These are phyloP conservation scores for Chymomyza fuscimana DNA, from an alignment of 2,888 invertebrate genomes.

Conservation along the genomic window DNA sequence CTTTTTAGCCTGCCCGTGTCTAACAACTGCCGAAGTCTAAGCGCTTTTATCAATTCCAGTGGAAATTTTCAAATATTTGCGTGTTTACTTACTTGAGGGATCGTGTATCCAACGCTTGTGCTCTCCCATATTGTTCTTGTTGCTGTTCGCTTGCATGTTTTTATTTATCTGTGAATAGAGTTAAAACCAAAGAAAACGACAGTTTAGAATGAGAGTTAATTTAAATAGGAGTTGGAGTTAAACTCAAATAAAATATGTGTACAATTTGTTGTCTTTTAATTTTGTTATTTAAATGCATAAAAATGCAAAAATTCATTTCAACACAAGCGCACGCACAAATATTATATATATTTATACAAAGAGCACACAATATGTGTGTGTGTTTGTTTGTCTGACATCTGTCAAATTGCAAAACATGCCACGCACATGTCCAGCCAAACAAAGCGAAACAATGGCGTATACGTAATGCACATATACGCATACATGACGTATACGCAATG, in stretches of 20 bases:
- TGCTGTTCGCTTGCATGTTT: constrained; percentile 70
- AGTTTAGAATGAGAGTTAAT: neutral
- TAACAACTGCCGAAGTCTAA: neutral
- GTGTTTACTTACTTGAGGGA: constrained; percentile 85
- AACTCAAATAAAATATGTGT: constrained; percentile 22
- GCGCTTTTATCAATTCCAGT: neutral
- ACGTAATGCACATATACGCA: constrained; percentile 32
- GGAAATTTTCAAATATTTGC: constrained; percentile 7
- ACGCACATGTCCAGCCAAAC: constrained; percentile 24
- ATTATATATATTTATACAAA: neutral
- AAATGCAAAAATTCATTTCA: constrained; percentile 45
- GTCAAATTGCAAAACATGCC: constrained; percentile 33
- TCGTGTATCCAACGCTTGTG: constrained; percentile 89
- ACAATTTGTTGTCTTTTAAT: constrained; percentile 53
- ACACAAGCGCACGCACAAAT: neutral
- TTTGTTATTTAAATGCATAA: constrained; percentile 68
- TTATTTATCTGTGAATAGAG: constrained; percentile 73
- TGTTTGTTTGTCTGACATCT: constrained; percentile 24
- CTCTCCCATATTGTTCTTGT: constrained; percentile 79
- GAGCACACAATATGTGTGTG: neutral
- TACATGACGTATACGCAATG: constrained; percentile 55
- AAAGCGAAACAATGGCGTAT: constrained; percentile 39
- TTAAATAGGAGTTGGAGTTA: constrained; percentile 6
- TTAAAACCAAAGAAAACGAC: no score
- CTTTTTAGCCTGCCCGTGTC: no score